Conservation (phyloP, 2,113 vertebrate genomes). For the Rana temporaria region DNA sequence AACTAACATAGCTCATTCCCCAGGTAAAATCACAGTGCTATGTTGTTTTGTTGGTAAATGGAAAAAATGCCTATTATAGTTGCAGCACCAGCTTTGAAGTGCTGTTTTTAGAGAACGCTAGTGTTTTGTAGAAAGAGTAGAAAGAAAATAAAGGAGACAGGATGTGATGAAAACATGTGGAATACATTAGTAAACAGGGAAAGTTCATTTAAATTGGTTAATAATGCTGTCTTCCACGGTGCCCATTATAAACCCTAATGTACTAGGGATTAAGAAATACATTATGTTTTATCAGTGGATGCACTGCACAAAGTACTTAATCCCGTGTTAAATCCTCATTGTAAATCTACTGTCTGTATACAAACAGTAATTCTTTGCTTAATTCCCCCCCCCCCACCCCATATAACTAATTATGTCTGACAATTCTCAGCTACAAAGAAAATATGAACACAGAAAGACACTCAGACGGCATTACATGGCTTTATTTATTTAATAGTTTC, state of each 20-base stretch:
- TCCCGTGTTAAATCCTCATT: constrained; percentile 65
- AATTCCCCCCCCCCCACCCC: constrained; percentile 65
- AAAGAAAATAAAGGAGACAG: background rate
- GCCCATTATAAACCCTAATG: constrained; percentile 64
- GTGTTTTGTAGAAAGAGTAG: background rate
- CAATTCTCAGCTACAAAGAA: constrained; percentile 51
- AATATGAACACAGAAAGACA: constrained; percentile 34
- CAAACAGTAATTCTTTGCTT: constrained; percentile 64
- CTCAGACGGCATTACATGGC: constrained; percentile 42
- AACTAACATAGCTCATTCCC: too few relatives aligned
- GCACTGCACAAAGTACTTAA: constrained; percentile 60
- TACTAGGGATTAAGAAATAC: constrained; percentile 70
- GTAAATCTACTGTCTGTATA: constrained; percentile 66
- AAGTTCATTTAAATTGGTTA: constrained; percentile 51
- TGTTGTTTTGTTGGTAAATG: too few relatives aligned
- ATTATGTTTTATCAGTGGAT: constrained; percentile 63
- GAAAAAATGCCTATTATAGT: too few relatives aligned
- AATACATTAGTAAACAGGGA: constrained; percentile 6
- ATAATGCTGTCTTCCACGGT: constrained; percentile 59
- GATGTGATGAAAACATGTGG: background rate
- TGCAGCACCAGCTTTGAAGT: too few relatives aligned
- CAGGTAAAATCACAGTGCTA: too few relatives aligned
- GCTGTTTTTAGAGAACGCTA: background rate
- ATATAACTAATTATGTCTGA: constrained; percentile 72
- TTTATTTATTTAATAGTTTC: constrained; percentile 73